Percentiles rank a stretch among this genome's conserved stretches.
phyloP scores from a whole-genome alignment of 1,140 invertebrate genomes.

The Agraylea sexmaculata region DNA sequence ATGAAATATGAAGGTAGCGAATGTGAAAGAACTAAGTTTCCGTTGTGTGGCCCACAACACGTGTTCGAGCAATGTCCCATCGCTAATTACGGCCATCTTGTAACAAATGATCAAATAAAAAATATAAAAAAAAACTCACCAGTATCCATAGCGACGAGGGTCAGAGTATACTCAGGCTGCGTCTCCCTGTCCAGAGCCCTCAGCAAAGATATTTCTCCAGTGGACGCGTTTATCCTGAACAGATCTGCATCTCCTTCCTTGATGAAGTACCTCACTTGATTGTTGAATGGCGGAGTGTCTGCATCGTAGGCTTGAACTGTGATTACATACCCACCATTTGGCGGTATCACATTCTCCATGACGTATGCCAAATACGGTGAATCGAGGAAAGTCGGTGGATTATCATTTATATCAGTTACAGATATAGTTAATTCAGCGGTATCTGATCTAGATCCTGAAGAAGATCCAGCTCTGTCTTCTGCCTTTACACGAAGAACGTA shows the following conservation, averaged over 20 bases:
- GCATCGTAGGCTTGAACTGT: constrained; percentile 78
- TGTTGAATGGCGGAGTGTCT: constrained; percentile 81
- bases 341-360: constrained; percentile 80
- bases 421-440: constrained; percentile 58
- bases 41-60: no score
- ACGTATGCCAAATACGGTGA: constrained; percentile 85
- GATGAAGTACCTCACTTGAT: constrained; percentile 80
- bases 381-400: constrained; percentile 80
- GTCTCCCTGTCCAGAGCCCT: constrained; percentile 72
- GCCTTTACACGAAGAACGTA: constrained; percentile 76
- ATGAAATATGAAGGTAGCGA: no score
- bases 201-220: constrained; percentile 73
- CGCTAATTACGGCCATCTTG: background rate
- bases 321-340: constrained; percentile 62
- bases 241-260: constrained; percentile 83
- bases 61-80: no score
- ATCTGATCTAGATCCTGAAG: constrained; percentile 47
- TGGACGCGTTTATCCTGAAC: constrained; percentile 79
- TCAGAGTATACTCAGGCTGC: constrained; percentile 69
- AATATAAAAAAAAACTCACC: constrained; percentile 48
- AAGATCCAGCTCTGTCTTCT: constrained; percentile 71
- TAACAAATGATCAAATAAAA: constrained; percentile 1
- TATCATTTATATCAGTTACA: constrained; percentile 90
- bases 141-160: constrained; percentile 83
- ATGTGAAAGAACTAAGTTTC: no score